Evolutionary conservation across 2,113 vertebrate species (phyloP), one percentile per base, ranked within the genome.

Genomic region (Noturus placidus): DNA sequence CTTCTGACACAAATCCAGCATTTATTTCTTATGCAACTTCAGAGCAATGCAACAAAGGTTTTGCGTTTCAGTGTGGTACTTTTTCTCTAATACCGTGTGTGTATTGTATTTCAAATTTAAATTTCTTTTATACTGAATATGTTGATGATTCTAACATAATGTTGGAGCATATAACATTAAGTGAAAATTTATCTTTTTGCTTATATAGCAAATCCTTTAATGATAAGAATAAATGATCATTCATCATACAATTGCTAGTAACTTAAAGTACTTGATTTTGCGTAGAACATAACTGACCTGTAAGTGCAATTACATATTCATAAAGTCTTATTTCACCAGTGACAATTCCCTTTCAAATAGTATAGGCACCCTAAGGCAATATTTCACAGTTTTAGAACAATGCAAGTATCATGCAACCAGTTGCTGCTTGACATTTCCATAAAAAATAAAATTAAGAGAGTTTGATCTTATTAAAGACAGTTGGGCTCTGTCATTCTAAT

Each of bases 321-420:
- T 46, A 61, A 50, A 52, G 42, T 65, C 42, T 42, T 78, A 14
- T 65, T 63, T 63, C 13, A 61, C 13, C 25, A 52, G 14, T n/a
- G 57, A 86, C 50, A 70, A 57, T 76, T 74, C 27, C 59, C 76
- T 77, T 83, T 65, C 88, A 78, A 42, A 90, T 90, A 91, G 90
- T 92, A 91, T 94, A 87, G 87, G 81, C 65, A 77, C 80, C 56
- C 35, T 25, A 38, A 69, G 78, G 80, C 78, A 33, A n/a, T n/a
- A 77, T 63, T 33, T 46, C n/a, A 57, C 22, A 54, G 42, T 57
- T 78, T 63, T 19, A 33, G 57, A 78, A 65, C 72, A 61, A 65
- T 86, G 57, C 61, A 78, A 46, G 38, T 46, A 57, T 27, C n/a
- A 84, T 83, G 63, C 86, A 54, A 78, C 46, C 46, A 30, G 27